Base-by-base conservation (phyloP, 2,113 vertebrate species). In the Rostratula benghalensis region DNA sequence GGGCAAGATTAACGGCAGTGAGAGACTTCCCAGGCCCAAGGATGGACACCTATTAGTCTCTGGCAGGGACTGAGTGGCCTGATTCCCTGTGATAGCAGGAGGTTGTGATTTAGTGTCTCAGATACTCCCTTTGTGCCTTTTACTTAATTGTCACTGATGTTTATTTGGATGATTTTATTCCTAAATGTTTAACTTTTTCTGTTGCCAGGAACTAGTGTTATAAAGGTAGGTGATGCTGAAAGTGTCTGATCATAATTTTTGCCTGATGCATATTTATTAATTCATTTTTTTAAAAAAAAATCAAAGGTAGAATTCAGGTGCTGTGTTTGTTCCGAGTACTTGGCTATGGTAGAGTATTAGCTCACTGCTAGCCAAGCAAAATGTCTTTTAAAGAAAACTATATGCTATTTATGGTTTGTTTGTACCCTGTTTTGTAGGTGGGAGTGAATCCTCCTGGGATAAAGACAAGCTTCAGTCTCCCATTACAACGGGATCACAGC, bases 381-480 rank as follows among this genome's bases (percentile, higher is more conserved):
- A 23, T 31, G 16, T 63, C 75, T 53, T 83, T n/a, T 50, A 46
- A 61, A 48, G 24, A 24, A 15, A 92, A 83, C 50, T 8, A 1
- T 24, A 1, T 77, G 39, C 27, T 63, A 50, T 87, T 93, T 91
- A 39, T 24, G 75, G 25, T 46, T 37, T 46, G 64, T 60, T 93
- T 51, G 57, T 93, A 10, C 45, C 31, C 76, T 97, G 27, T 95
- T 97, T 95, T 98, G 69, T 97, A 99, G 99, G 98, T 95, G 98
- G 98, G 89, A 99, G 98, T 90, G 98, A 99, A 97, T 98, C 98
- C 46, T 98, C 98, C 53, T 99, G 99, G 99, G 99, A 99, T 89
- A 99, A 99, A 68, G 98, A 99, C 91, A 99, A 99, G 94, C 98
- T 99, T 31, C 98, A 98, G 84, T 98, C 98, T 87, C 98, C 98